Evolutionary conservation across 2,888 invertebrate genomes (phyloP), one percentile per base, ranked within the genome.

Genomic region (Patella caerulea): DNA sequence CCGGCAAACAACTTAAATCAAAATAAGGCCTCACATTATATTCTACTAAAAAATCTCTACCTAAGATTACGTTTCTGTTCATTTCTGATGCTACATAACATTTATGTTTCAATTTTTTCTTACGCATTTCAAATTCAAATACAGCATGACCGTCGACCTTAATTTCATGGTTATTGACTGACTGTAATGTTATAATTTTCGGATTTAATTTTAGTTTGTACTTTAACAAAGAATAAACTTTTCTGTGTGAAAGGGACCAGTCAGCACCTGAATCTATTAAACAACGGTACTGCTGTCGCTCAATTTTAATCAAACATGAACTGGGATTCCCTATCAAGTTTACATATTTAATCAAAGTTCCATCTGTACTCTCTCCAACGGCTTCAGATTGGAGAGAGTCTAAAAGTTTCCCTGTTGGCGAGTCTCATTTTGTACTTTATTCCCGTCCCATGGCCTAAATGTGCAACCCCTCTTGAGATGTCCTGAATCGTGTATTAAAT

Each of bases 261-360:
- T 73, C 73, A 19, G 73, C 53, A 54, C 54, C 73, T 12, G 73
- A 53, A 24, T 73, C 73, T n/a, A 73, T 17, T 53, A 73, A 53
- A 17, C 9, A 11, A 11, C 59, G 17, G 19, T 5, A 59, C 17
- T 59, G 19, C 19, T 59, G 59, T 59, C 19, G 17, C 14, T 19
- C 59, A 12, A 59, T n/a, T 17, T 59, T 59, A 19, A 59, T 59
- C 17, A 59, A 17, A 54, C 54, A n/a, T 7, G 53, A 53, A 19
- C 54, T 73, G 3, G 55, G 29, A 24, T 12, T 55, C 11, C 53
- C 73, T 54, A 9, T 19, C 15, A 73, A 17, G 29, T 73, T 73
- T 73, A 73, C 14, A n/a, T 54, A n/a, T 55, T 73, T 55, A 59
- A n/a, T 59, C 4, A 3, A 34, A 34, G 2, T 34, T 34, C 4